Base-by-base conservation (phyloP, 1,140 invertebrate genomes). In the Papilio machaon region DNA sequence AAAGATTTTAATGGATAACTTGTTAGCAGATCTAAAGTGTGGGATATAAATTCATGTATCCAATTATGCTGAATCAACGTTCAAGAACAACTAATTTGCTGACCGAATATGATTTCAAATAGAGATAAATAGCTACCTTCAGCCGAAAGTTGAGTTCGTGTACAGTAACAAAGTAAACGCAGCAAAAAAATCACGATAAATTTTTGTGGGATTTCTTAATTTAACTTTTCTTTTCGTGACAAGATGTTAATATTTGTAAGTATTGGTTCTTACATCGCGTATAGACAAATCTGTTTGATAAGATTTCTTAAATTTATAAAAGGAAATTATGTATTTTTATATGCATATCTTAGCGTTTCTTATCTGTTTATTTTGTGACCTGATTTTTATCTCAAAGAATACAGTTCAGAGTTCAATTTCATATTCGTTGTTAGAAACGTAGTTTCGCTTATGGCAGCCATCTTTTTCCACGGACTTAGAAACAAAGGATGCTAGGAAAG, bases 401-500 rank as follows among this genome's bases (percentile, higher is more conserved):
- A 35, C 0, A 70, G 3, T 70, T 70, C 30, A 15, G 13, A 70
- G 11, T 11, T 35, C 64, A 2, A 35, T 64, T 30, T 64, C 10
- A 64, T 70, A 70, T 70, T 70, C 64, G 64, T 17, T 70, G 23
- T 35, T 70, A 70, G 64, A 70, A 70, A 70, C 4, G 30, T 30
- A 15, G 30, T 70, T 30, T 70, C 30, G 11, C 35, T 70, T 70
- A 70, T 38, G 64, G 10, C 30, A 15, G 64, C 64, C 64, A 70
- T 70, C 64, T 70, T 70, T 70, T 70, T 35, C 23, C 23, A 30
- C 60, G 30, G 30, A 35, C 30, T 70, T 70, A 70, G 64, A 70
- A 30, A 70, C 64, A 70, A 70, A 70, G 64, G 64, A 70, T 35
- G 64, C 30, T 15, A 70, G 64, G 10, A 70, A 70, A 70, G 64